phyloP scores from a whole-genome alignment of 2,888 invertebrate species.

The Plagiodera versicolora region DNA sequence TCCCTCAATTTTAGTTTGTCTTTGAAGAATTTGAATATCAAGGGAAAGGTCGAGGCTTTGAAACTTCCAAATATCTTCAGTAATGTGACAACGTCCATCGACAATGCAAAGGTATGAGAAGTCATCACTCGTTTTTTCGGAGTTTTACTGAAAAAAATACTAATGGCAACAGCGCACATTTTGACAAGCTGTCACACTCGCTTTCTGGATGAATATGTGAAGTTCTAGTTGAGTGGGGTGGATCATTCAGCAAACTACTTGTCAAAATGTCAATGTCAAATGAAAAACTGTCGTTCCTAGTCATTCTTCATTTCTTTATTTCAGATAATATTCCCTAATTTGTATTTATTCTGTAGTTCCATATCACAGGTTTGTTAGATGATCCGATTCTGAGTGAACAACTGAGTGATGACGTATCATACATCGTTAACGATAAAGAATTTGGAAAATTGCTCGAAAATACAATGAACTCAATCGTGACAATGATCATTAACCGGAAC shows the following conservation, averaged over 20 bases:
- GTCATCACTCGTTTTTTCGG: too few relatives aligned
- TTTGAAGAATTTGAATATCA: not conserved
- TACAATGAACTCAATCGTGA: not conserved
- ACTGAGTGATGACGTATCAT: not conserved
- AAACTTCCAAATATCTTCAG: not conserved
- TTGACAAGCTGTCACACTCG: too few relatives aligned
- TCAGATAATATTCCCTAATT: not conserved
- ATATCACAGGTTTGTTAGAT: slow-evolving; percentile 1
- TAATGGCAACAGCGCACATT: too few relatives aligned
- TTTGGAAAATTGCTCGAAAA: not conserved
- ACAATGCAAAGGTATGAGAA: not conserved
- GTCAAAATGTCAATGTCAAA: too few relatives aligned
- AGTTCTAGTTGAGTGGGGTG: too few relatives aligned
- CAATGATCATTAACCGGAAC: not conserved
- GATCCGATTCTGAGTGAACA: not conserved
- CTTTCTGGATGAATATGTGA: too few relatives aligned
- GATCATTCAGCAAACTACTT: too few relatives aligned
- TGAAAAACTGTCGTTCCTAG: too few relatives aligned
- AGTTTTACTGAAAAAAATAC: too few relatives aligned
- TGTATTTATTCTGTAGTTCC: not conserved
- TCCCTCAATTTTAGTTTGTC: not conserved
- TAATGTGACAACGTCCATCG: not conserved
- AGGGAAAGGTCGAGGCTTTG: not conserved
- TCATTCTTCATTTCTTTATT: too few relatives aligned
- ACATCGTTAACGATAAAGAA: not conserved